Evolutionary conservation across 2,888 invertebrate genomes (phyloP), one percentile per base, ranked within the genome.

Genomic region (Ichneumoninae sp.): DNA sequence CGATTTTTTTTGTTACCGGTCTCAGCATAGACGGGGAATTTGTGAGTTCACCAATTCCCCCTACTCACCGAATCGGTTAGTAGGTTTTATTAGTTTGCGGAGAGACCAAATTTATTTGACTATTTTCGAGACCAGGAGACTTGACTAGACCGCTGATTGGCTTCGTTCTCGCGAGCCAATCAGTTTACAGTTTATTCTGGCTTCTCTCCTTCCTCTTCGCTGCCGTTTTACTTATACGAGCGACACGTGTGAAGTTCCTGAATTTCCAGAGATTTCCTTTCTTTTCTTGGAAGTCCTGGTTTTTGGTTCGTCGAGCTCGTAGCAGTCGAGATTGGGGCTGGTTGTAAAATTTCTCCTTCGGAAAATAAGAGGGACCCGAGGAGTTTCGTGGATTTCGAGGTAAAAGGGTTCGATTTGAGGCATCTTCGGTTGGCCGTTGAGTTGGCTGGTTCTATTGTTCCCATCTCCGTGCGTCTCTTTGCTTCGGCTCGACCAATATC

Each of bases 391-490:
- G 36, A 50, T 50, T 71, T 19, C 7, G 26, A 80, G 60, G 68
- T 74, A 69, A 75, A 74, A 69, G 60, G 62, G 26, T 80, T 74
- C 50, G 30, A 44, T 30, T 57, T 44, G 47, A 77, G 44, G 68
- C 57, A 69, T 77, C 68, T 69, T 77, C 57, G 13, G 54, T 68
- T 52, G 36, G 65, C 22, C 50, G 33, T 36, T 36, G 50, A 65
- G 50, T 65, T 50, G 22, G 50, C 22, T 8, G 26, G 22, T 8
- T 65, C 36, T 57, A 57, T 26, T 26, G 26, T 33, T 44, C 50
- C 40, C 65, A 47, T 54, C 44, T 57, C 22, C n/a, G 19, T 2
- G 47, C 22, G 50, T 16, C 26, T 50, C 70, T n/a, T 26, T 16
- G 57, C 60, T 68, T 19, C 57, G 7, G 40, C 44, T 30, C 36